Evolutionary conservation across 2,797 vertebrate species (phyloP).

Genomic region (Neosilurus hyrtlii): DNA sequence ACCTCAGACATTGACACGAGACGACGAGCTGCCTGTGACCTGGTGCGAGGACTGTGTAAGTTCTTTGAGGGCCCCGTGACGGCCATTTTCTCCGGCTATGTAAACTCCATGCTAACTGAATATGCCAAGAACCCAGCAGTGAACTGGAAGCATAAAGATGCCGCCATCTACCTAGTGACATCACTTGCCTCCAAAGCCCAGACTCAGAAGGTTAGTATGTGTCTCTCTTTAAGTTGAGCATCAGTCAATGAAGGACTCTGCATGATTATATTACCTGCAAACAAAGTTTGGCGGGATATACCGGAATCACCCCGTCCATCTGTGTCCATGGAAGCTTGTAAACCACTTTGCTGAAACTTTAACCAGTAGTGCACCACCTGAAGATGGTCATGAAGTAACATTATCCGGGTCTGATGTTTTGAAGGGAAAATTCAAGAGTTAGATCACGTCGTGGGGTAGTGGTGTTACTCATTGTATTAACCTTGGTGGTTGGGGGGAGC

Average conservation of each 20-base stretch:
- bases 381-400: too few relatives aligned
- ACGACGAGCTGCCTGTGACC: constrained; percentile 93
- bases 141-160: constrained; percentile 99
- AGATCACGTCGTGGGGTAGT: too few relatives aligned
- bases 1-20: constrained; percentile 94
- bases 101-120: constrained; percentile 93
- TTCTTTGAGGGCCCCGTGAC: constrained; percentile 98
- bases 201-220: constrained; percentile 88
- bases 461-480: neutral
- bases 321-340: too few relatives aligned
- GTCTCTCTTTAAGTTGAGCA: neutral
- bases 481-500: neutral
- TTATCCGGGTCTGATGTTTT: too few relatives aligned
- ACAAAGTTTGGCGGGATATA: too few relatives aligned
- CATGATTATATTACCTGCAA: too few relatives aligned
- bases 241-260: neutral
- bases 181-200: constrained; percentile 98
- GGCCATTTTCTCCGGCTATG: constrained; percentile 96
- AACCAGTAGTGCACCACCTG: too few relatives aligned
- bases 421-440: too few relatives aligned
- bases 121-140: constrained; percentile 89
- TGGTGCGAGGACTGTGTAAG: constrained; percentile 94
- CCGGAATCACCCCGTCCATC: too few relatives aligned
- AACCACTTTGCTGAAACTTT: too few relatives aligned
- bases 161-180: constrained; percentile 96